A percentile compares a stretch with the other conserved stretches of the same genome.
These are phyloP conservation scores for Buphagus erythrorhynchus DNA, from an alignment of 2,797 vertebrate genomes.

Conservation along the genomic window DNA sequence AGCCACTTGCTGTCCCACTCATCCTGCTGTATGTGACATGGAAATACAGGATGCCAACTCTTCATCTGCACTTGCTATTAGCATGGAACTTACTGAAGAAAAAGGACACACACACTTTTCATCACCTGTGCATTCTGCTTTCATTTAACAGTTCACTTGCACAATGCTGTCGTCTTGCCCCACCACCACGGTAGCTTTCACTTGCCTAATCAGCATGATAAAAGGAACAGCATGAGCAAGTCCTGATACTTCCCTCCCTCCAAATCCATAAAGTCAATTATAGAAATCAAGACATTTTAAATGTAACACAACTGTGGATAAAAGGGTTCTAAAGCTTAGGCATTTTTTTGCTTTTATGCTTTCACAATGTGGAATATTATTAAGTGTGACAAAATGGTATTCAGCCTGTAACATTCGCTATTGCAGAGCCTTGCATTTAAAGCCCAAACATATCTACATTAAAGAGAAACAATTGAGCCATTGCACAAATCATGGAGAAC, in stretches of 20 bases:
- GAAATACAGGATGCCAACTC: neutral
- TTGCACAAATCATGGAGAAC: neutral
- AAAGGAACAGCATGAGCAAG: neutral
- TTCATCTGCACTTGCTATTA: neutral
- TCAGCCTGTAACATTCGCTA: neutral
- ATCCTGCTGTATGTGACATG: neutral
- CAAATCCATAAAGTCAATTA: neutral
- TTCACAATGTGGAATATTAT: neutral
- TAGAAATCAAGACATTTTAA: neutral
- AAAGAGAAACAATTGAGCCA: neutral
- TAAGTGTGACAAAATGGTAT: neutral
- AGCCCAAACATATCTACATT: neutral
- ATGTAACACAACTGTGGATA: neutral
- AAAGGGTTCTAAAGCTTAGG: neutral
- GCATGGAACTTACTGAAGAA: neutral
- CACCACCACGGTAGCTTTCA: neutral
- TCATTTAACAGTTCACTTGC: neutral
- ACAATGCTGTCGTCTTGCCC: neutral
- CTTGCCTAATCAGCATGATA: neutral
- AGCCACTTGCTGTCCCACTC: neutral
- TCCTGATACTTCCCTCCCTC: neutral
- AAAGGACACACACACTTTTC: neutral
- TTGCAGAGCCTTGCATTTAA: neutral
- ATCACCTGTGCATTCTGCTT: neutral
- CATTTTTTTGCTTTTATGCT: neutral